Evolutionary conservation across 2,113 vertebrate genomes (phyloP), one percentile per base, ranked within the genome.

Genomic region (Istiophorus platypterus): DNA sequence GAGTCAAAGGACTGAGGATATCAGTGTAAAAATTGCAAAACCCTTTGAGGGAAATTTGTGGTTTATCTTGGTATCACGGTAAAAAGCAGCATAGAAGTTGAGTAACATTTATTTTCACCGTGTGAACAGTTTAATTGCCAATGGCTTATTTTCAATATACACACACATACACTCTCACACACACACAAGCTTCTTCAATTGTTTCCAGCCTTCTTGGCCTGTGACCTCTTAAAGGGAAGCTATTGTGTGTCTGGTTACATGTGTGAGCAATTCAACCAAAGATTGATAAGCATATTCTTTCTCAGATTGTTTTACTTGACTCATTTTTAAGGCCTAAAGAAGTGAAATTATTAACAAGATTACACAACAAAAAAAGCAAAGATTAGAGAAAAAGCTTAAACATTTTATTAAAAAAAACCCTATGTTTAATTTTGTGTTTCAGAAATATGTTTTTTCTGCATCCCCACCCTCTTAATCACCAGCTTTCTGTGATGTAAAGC

Each of bases 51-150:
- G 6, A 42, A 42, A 42, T 42, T 42, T 42, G 41, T 42, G 41
- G 72, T 62, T 37, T 54, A 0, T 13, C 52, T 31, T n/a, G 34
- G 26, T 62, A 41, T 49, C 8, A 64, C 51, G 54, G 42, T 24
- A 15, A 64, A 67, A 76, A 72, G 6, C 34, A 24, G 24, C 27
- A 26, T 4, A n/a, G 2, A 45, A 15, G 13, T 5, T n/a, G 8
- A 49, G 11, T 41, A 61, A 69, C 7, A 29, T 52, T 68, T 29
- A 62, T 81, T 81, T 77, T 62, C 17, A 56, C 17, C 20, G 20
- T 61, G 62, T 18, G 14, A 66, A 27, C 34, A 42, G 41, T 49
- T 52, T 22, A 69, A 39, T 47, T 31, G 57, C 24, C 51, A 22
- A 14, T 56, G 56, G 62, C 13, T 64, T 3, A 80, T 71, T 20